Percentiles rank a stretch among this genome's conserved stretches.
These are phyloP conservation scores for Temnothorax rugatulus DNA, from an alignment of 2,888 invertebrate species.

Conservation along the genomic window DNA sequence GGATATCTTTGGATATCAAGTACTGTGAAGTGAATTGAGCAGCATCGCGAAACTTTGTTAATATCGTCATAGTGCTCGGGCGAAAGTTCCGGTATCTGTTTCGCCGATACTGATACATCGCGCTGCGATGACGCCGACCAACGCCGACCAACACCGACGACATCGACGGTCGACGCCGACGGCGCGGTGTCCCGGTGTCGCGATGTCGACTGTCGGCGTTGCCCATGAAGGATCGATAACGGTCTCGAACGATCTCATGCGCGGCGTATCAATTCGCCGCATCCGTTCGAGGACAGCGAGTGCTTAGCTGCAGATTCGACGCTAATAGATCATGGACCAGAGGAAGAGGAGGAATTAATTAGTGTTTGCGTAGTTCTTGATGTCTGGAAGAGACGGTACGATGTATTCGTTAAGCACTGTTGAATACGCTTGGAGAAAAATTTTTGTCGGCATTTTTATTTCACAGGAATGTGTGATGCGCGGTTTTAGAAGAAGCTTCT, in stretches of 20 bases:
- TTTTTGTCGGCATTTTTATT: neutral
- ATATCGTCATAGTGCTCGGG: slow-evolving; percentile 1
- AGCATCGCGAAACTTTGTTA: slow-evolving; percentile 39
- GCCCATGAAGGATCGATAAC: slow-evolving; percentile 23
- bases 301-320: neutral
- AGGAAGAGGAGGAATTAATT: neutral
- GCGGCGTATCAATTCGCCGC: slow-evolving; percentile 5
- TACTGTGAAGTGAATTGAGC: neutral
- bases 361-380: neutral
- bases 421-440: neutral
- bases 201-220: neutral
- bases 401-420: neutral
- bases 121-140: neutral
- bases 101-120: slow-evolving; percentile 21
- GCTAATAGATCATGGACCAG: neutral
- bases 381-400: neutral
- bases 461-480: neutral
- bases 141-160: too few relatives aligned
- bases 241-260: slow-evolving; percentile 8
- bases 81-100: slow-evolving; percentile 28
- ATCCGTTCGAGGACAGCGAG: neutral
- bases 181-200: neutral
- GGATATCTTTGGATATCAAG: slow-evolving; percentile 23
- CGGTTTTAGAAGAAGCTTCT: neutral
- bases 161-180: too few relatives aligned